Evolutionary conservation across 2,113 vertebrate species (phyloP), one percentile per base, ranked within the genome.

Genomic region (Sprattus sprattus): DNA sequence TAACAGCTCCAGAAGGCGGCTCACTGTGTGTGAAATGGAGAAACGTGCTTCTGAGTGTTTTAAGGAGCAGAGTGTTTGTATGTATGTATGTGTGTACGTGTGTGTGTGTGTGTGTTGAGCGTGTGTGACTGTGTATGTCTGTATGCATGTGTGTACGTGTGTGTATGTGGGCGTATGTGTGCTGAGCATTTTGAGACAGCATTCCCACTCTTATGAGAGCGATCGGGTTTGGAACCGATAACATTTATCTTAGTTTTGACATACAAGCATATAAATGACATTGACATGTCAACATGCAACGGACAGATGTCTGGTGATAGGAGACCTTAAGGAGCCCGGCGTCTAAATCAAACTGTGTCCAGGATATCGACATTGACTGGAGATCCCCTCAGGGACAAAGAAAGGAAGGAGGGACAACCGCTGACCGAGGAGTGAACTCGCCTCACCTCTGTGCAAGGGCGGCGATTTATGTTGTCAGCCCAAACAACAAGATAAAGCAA

Each of bases 1-100:
- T 32, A 39, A 78, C 39, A 32, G 71, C 32, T 78, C 71, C 71
- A 39, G 32, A 32, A 78, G 71, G 9, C 6, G 11, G 71, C 28
- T 78, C 71, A 39, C 71, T 39, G 71, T 78, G 71, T 78, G 71
- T 78, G 71, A 78, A 78, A 78, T 78, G 71, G 15, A 78, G 71
- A 78, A 78, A 32, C 71, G 71, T 78, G 71, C 71, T 78, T 13
- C 32, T 39, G 10, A 78, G 71, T 78, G 28, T 16, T 78, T 15
- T 44, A 13, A 5, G 28, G 71, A 39, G 71, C 71, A 44, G 25
- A 78, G 67, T 75, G 28, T 39, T 11, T 28, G 64, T 28, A 10
- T 10, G 28, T 15, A 32, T 75, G 67, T 39, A 28, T 75, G 67
- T 75, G 6, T 71, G n/a, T 75, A 16, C 39, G 71, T 75, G 71